A percentile compares a stretch with the other conserved stretches of the same genome.
Evolutionary conservation across 2,113 vertebrate species (phyloP).

Genomic region (Astur gentilis): DNA sequence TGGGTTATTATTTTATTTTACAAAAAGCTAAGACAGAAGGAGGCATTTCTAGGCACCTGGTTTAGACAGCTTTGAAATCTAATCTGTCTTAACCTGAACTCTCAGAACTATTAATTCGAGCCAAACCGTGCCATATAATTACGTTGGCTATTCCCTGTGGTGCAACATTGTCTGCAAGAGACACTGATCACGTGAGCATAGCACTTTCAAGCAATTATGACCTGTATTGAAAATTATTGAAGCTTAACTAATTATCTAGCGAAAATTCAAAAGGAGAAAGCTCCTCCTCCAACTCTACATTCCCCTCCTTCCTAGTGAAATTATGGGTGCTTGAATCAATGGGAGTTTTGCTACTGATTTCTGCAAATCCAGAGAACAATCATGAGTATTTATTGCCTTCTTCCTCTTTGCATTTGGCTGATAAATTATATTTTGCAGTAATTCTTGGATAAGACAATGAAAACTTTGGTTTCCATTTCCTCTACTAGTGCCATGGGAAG

Average conservation of each 20-base stretch:
- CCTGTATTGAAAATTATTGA: not conserved
- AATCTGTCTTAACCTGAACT: not conserved
- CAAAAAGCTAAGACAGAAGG: not conserved
- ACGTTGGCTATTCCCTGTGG: not conserved
- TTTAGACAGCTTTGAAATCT: not conserved
- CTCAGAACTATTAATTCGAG: not conserved
- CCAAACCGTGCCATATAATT: not conserved
- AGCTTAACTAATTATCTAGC: not conserved
- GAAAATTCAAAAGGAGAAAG: not conserved
- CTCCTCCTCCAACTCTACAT: not conserved
- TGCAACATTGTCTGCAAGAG: not conserved
- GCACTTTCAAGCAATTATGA: not conserved
- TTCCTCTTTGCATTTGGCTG: not conserved
- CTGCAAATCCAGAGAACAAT: not conserved
- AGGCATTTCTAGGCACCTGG: not conserved
- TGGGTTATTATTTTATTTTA: not conserved
- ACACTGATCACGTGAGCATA: not conserved
- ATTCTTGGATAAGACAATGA: not conserved
- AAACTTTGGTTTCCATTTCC: not conserved
- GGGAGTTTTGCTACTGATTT: not conserved
- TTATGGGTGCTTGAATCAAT: not conserved
- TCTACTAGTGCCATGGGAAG: not conserved
- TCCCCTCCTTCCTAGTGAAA: not conserved
- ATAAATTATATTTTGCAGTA: not conserved
- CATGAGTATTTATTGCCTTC: not conserved